These are phyloP conservation scores for Choreutis nemorana DNA, from an alignment of 2,888 invertebrate species.

Conservation along the genomic window DNA sequence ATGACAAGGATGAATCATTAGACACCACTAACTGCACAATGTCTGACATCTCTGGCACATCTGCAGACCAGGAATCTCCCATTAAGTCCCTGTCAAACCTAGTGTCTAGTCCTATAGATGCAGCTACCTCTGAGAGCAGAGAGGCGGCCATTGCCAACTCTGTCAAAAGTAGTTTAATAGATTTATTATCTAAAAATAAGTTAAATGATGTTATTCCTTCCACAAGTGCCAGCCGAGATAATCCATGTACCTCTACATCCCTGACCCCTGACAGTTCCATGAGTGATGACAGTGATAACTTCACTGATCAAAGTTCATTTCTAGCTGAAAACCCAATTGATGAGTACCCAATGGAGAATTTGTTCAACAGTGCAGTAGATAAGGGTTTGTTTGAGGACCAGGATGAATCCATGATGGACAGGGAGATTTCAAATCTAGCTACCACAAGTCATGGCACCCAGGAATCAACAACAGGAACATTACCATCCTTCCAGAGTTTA, in stretches of 20 bases:
- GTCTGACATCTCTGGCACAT: conserved; percentile 25
- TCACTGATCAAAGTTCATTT: conserved; percentile 57
- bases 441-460: conserved; percentile 54
- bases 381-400: conserved; percentile 56
- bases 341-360: conserved; percentile 60
- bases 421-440: conserved; percentile 57
- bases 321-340: conserved; percentile 56
- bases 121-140: conserved; percentile 27
- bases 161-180: conserved; percentile 53
- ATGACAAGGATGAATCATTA: conserved; percentile 31
- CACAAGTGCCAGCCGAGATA: conserved; percentile 36
- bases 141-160: conserved; percentile 36
- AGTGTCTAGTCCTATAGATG: conserved; percentile 64
- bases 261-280: conserved; percentile 49
- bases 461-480: conserved; percentile 36
- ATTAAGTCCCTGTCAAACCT: conserved; percentile 71
- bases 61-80: conserved; percentile 61
- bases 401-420: conserved; percentile 56
- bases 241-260: conserved; percentile 29
- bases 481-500: conserved; percentile 54
- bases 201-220: conserved; percentile 39
- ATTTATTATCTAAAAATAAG: conserved; percentile 45
- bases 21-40: conserved; percentile 36
- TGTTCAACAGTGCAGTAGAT: conserved; percentile 57
- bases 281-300: conserved; percentile 55